These are phyloP conservation scores for Ctenomys sociabilis DNA, from an alignment of 2,113 vertebrate species.

Conservation along the genomic window DNA sequence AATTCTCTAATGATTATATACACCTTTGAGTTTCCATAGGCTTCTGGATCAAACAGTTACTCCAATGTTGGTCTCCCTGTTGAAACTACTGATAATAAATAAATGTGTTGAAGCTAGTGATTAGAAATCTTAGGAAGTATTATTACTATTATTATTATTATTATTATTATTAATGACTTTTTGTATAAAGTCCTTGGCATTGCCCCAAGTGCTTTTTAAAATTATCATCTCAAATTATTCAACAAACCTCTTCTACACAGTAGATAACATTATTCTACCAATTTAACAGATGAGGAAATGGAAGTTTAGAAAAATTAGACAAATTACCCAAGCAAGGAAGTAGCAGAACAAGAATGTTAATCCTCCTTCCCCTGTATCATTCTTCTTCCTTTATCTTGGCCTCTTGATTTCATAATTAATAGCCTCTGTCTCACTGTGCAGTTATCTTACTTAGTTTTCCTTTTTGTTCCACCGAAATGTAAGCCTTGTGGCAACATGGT, in stretches of 20 bases:
- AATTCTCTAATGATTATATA: neutral
- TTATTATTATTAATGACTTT: neutral
- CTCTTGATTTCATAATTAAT: slow-evolving; percentile 11
- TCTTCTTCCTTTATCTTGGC: slow-evolving; percentile 43
- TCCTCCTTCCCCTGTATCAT: neutral
- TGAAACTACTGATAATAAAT: slow-evolving; percentile 34
- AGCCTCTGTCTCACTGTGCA: neutral
- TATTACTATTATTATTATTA: neutral
- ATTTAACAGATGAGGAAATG: neutral
- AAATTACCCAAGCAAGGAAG: neutral
- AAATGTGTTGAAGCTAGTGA: too few relatives aligned
- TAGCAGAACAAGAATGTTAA: slow-evolving; percentile 20
- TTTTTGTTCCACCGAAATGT: neutral
- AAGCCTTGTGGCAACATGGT: neutral
- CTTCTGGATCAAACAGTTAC: neutral
- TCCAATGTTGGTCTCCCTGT: neutral
- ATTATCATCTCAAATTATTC: slow-evolving; percentile 37
- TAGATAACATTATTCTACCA: neutral
- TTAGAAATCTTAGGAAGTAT: neutral
- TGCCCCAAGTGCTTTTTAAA: neutral
- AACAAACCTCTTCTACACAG: neutral
- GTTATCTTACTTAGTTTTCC: slow-evolving; percentile 13
- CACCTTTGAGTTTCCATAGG: neutral
- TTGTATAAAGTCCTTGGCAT: neutral
- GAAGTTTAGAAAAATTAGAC: slow-evolving; percentile 32